phyloP scores from a whole-genome alignment of 2,797 vertebrate species.

The Pachyuromys duprasi region DNA sequence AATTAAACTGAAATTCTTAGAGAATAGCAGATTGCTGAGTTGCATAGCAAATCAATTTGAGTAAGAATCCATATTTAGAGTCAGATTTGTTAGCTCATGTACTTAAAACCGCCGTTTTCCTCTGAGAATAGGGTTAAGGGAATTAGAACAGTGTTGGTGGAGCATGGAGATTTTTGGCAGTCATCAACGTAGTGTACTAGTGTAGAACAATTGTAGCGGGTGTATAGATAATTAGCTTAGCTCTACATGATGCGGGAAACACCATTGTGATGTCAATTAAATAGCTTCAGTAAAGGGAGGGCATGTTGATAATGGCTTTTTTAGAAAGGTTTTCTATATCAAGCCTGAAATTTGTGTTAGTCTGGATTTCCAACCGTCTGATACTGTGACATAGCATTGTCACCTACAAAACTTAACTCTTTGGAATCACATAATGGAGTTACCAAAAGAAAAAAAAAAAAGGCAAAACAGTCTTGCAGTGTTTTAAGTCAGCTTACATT shows the following conservation, averaged over 20 bases:
- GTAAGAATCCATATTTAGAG: not conserved
- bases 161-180: constrained; percentile 5
- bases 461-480: not conserved
- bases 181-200: not conserved
- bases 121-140: not conserved
- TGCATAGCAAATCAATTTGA: constrained; percentile 38
- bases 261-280: not conserved
- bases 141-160: not conserved
- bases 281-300: not conserved
- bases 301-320: not conserved
- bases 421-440: not conserved
- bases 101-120: constrained; percentile 6
- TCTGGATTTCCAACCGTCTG: not conserved
- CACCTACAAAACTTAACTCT: not conserved
- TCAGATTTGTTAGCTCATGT: not conserved
- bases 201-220: not conserved
- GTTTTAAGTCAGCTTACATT: not conserved
- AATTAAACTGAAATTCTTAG: not conserved
- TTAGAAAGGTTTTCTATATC: constrained; percentile 38
- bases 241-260: not conserved
- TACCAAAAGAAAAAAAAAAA: not conserved
- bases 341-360: constrained; percentile 8
- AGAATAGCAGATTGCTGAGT: constrained; percentile 6
- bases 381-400: not conserved
- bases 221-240: not conserved